Percentiles rank a stretch among this genome's conserved stretches.
phyloP scores from a whole-genome alignment of 2,797 vertebrate species.

The Petrocephalus sullivani region DNA sequence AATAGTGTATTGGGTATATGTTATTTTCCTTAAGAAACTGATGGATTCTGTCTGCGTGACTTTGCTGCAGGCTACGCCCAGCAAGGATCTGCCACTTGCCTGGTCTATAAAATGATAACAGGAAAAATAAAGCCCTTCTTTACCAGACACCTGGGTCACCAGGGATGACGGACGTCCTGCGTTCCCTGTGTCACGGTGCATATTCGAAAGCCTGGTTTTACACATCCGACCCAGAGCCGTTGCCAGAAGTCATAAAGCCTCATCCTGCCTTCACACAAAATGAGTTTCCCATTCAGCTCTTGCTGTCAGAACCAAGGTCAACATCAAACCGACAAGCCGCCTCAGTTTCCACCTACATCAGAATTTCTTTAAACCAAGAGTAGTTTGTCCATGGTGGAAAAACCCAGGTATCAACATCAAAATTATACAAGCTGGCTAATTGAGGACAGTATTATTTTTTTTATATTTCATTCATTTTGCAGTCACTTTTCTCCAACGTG shows the following conservation, averaged over 20 bases:
- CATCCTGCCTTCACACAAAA: not conserved
- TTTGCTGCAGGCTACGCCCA: not conserved
- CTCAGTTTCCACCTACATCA: not conserved
- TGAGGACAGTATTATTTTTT: not conserved
- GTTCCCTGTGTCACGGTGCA: not conserved
- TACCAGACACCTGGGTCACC: not conserved
- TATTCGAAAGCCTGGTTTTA: not conserved
- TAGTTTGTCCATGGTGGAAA: not conserved
- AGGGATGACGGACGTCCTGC: not conserved
- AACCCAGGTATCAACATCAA: not conserved
- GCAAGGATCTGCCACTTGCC: not conserved
- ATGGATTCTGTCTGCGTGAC: not conserved
- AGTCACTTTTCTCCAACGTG: not conserved
- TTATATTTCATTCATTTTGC: not conserved
- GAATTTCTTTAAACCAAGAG: not conserved
- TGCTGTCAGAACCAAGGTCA: not conserved
- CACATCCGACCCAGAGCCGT: not conserved
- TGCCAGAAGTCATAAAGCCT: not conserved
- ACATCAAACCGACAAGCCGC: not conserved
- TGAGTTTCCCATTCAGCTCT: not conserved
- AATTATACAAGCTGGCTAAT: not conserved
- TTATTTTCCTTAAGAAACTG: not conserved
- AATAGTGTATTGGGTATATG: not conserved
- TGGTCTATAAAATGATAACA: not conserved
- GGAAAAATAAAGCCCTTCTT: not conserved